Percentiles rank a stretch among this genome's conserved stretches.
phyloP scores from a whole-genome alignment of 2,797 vertebrate genomes.

The Siniperca obscura region DNA sequence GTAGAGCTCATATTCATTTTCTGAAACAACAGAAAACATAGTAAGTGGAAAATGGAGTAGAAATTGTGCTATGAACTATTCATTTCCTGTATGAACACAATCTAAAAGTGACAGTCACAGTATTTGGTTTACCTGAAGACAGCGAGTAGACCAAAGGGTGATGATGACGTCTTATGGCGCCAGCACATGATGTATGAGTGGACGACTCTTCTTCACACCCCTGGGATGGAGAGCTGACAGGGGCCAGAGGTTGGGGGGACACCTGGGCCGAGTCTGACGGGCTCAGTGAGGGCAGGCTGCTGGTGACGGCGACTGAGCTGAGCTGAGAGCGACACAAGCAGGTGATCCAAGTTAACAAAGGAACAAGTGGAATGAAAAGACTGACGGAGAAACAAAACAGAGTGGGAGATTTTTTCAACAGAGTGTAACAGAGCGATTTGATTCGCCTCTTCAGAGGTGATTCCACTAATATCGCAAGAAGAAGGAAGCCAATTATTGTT shows the following conservation, averaged over 20 bases:
- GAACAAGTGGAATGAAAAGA: slow-evolving; percentile 57
- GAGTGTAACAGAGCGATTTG: slow-evolving; percentile 89
- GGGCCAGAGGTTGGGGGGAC: slow-evolving; percentile 85
- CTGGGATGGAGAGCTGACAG: slow-evolving; percentile 85
- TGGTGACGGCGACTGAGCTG: slow-evolving; percentile 84
- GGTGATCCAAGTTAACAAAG: slow-evolving; percentile 49
- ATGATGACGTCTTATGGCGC: slow-evolving; percentile 88
- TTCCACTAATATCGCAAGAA: slow-evolving; percentile 88
- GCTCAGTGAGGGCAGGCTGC: slow-evolving; percentile 88
- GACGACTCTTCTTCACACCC: slow-evolving; percentile 87
- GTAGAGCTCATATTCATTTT: slow-evolving; percentile 95
- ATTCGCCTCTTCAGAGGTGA: slow-evolving; percentile 88
- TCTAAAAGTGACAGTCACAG: neutral
- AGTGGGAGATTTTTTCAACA: slow-evolving; percentile 74
- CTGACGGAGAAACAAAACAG: slow-evolving; percentile 68
- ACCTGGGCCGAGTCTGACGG: slow-evolving; percentile 87
- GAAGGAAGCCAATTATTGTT: slow-evolving; percentile 92
- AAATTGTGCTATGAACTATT: neutral
- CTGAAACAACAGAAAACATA: slow-evolving; percentile 77
- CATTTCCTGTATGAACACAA: neutral
- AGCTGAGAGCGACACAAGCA: slow-evolving; percentile 80
- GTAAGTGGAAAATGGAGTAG: neutral
- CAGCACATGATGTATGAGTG: slow-evolving; percentile 83
- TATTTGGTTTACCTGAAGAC: slow-evolving; percentile 88
- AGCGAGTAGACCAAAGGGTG: slow-evolving; percentile 87